These are phyloP conservation scores for Gastrophryne carolinensis DNA, from an alignment of 2,797 vertebrate species.

Conservation along the genomic window DNA sequence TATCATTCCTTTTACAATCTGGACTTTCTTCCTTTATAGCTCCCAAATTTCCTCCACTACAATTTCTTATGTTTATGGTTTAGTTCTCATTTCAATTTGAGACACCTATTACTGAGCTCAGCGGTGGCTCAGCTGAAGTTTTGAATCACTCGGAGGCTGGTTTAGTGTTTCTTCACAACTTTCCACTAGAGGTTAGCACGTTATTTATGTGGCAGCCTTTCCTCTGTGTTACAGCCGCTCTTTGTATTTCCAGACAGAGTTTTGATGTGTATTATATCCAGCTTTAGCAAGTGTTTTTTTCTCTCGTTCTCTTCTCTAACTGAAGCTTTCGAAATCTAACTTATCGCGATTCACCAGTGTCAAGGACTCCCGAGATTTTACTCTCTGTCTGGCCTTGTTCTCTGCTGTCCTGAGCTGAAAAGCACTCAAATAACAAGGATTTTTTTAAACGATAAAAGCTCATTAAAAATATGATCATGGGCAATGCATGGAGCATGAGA, in stretches of 20 bases:
- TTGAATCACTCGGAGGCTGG: slow-evolving; percentile 37
- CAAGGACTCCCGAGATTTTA: slow-evolving; percentile 42
- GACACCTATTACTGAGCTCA: slow-evolving; percentile 49
- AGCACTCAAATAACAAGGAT: no score
- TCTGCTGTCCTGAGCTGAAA: neutral
- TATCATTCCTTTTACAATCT: slow-evolving; percentile 25
- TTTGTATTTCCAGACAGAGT: slow-evolving; percentile 40
- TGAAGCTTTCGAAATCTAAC: slow-evolving; percentile 32
- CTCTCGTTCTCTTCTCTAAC: neutral
- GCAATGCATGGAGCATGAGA: no score
- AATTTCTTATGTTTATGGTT: slow-evolving; percentile 34
- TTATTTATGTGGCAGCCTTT: slow-evolving; percentile 40
- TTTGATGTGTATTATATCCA: slow-evolving; percentile 21
- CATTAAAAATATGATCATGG: no score
- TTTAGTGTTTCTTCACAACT: slow-evolving; percentile 46
- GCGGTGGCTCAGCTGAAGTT: slow-evolving; percentile 42
- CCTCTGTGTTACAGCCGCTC: neutral
- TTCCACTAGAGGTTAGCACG: slow-evolving; percentile 43
- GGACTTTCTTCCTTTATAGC: neutral
- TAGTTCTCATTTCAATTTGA: slow-evolving; percentile 48
- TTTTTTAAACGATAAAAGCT: no score
- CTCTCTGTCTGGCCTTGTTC: slow-evolving; percentile 24
- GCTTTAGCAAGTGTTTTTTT: slow-evolving; percentile 9
- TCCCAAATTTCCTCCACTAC: slow-evolving; percentile 26
- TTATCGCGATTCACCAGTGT: slow-evolving; percentile 47